Percentiles rank a stretch among this genome's conserved stretches.
These are phyloP conservation scores for Caenorhabditis sinica DNA, from an alignment of 2,888 invertebrate genomes.

Conservation along the genomic window DNA sequence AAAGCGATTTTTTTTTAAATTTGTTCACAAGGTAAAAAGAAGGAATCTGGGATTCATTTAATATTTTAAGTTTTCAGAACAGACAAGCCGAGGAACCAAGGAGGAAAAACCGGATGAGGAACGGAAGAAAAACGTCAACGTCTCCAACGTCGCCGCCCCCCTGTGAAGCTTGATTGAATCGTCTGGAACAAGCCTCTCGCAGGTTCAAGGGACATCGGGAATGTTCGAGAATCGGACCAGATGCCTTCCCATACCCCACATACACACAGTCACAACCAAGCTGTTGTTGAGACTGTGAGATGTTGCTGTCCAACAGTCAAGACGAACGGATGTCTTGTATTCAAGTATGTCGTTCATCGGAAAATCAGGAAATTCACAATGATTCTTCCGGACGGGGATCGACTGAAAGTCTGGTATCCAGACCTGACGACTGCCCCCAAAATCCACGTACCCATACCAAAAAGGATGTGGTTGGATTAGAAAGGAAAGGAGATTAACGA, in stretches of 20 bases:
- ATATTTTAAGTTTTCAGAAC: not conserved
- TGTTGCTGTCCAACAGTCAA: not conserved
- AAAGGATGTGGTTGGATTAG: not conserved
- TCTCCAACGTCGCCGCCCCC: not conserved
- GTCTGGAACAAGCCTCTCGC: constrained; percentile 1
- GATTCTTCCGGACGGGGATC: constrained; percentile 11
- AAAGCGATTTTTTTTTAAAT: too few species aligned
- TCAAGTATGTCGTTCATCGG: not conserved
- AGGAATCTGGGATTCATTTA: too few species aligned
- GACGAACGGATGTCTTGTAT: not conserved
- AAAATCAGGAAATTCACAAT: not conserved
- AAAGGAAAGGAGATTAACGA: constrained; percentile 35
- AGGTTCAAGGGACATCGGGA: constrained; percentile 9
- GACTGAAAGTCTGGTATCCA: constrained; percentile 14
- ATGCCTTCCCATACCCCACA: not conserved
- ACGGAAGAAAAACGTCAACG: not conserved
- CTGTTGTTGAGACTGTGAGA: not conserved
- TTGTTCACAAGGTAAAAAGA: too few species aligned
- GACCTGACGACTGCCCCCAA: not conserved
- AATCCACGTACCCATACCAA: not conserved
- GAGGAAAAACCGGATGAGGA: not conserved
- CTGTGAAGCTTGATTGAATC: constrained; percentile 18
- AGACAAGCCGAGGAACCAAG: not conserved
- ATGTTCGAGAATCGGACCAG: constrained; percentile 47
- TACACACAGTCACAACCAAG: too few species aligned